A percentile compares a stretch with the other conserved stretches of the same genome.
These are phyloP conservation scores for Coccyzus lansbergi DNA, from an alignment of 2,797 vertebrate genomes.

Conservation along the genomic window DNA sequence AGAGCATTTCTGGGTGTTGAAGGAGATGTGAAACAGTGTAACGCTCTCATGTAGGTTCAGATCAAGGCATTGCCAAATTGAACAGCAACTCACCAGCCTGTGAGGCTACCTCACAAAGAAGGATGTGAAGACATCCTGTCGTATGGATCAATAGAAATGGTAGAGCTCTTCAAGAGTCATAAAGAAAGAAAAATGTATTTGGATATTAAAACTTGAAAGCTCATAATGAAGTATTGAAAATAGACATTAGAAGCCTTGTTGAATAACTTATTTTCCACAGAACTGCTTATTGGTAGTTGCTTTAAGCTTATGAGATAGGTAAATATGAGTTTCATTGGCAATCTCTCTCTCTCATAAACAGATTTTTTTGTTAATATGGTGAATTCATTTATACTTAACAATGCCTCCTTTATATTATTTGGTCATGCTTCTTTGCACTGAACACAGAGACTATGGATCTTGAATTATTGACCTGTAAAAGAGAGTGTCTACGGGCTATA, in stretches of 20 bases:
- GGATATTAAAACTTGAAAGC: not conserved
- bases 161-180: not conserved
- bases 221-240: not conserved
- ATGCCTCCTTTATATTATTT: not conserved
- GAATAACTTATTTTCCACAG: not conserved
- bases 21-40: not conserved
- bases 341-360: not conserved
- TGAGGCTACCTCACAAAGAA: not conserved
- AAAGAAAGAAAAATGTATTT: not conserved
- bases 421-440: not conserved
- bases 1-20: not conserved
- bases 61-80: not conserved
- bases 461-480: not conserved
- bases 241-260: not conserved
- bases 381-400: not conserved
- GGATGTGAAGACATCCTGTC: not conserved
- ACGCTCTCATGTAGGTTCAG: not conserved
- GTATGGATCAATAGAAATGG: not conserved
- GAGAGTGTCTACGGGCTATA: not conserved
- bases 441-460: not conserved
- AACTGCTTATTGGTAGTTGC: not conserved
- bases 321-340: not conserved
- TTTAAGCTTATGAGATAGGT: not conserved
- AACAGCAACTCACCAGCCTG: not conserved
- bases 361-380: not conserved